A percentile compares a stretch with the other conserved stretches of the same genome.
Evolutionary conservation across 2,888 invertebrate species (phyloP).

Genomic region (Bursaphelenchus okinawaensis): DNA sequence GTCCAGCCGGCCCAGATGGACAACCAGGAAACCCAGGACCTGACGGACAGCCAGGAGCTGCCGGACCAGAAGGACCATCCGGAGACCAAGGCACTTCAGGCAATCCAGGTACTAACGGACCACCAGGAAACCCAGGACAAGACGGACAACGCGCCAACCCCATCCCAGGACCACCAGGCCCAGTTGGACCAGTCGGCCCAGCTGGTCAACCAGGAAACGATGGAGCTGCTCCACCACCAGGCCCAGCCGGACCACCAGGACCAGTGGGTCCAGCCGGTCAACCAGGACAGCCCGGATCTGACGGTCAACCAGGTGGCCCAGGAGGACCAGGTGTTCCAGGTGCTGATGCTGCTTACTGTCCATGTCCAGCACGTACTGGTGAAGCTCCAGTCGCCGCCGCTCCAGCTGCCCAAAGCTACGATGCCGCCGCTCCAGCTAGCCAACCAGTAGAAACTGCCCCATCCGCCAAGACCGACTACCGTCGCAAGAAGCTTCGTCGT

Average conservation of each 20-base stretch:
- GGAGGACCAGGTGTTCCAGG: constrained; percentile 16
- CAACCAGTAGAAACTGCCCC: not conserved
- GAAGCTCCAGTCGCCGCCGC: constrained; percentile 6
- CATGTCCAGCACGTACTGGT: constrained; percentile 21
- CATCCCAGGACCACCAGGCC: constrained; percentile 11
- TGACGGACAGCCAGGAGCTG: constrained; percentile 13
- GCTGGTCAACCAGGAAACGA: constrained; percentile 17
- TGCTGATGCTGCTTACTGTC: constrained; percentile 23
- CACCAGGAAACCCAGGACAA: constrained; percentile 4
- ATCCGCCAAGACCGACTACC: not conserved
- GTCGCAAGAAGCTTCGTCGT: not conserved
- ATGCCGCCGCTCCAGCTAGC: not conserved
- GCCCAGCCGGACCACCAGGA: constrained; percentile 12
- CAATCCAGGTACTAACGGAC: constrained; percentile 1
- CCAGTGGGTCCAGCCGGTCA: not conserved
- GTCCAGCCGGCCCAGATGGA: constrained; percentile 34
- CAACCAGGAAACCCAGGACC: constrained; percentile 17
- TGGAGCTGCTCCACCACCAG: constrained; percentile 17
- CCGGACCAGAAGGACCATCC: constrained; percentile 35
- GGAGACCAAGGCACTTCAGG: constrained; percentile 27
- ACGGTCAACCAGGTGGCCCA: not conserved
- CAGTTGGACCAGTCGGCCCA: constrained; percentile 9
- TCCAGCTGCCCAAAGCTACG: not conserved
- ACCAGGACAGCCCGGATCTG: not conserved
- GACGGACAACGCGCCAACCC: constrained; percentile 12